A percentile compares a stretch with the other conserved stretches of the same genome.
Conservation (phyloP, 2,113 vertebrate genomes). For the Gnathochromis pfefferi region DNA sequence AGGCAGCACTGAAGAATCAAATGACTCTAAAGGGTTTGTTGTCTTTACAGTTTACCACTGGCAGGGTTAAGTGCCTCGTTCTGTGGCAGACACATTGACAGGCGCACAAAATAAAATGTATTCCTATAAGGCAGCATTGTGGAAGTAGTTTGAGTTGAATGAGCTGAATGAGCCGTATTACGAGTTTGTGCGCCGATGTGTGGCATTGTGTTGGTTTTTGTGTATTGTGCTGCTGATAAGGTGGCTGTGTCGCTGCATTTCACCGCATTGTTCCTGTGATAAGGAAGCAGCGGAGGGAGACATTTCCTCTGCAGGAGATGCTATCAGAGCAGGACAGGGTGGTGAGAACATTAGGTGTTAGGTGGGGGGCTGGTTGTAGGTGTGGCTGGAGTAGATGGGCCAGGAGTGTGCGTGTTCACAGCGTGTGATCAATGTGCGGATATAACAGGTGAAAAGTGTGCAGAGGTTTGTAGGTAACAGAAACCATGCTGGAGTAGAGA, state of each 20-base stretch:
- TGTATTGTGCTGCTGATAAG: constrained; percentile 26
- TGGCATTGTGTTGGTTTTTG: constrained; percentile 14
- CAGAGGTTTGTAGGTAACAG: neutral
- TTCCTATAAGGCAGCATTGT: neutral
- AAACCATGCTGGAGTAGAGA: neutral
- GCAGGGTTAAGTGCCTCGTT: neutral
- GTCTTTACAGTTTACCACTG: neutral
- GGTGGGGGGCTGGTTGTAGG: neutral
- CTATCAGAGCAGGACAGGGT: neutral
- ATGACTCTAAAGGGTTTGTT: neutral
- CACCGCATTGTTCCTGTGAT: constrained; percentile 31
- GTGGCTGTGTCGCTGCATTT: constrained; percentile 4
- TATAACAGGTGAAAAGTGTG: neutral
- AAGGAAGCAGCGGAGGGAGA: constrained; percentile 28
- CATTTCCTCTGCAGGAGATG: constrained; percentile 29
- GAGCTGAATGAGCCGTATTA: constrained; percentile 17
- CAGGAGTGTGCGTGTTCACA: neutral
- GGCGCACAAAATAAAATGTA: neutral
- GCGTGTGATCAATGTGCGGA: neutral
- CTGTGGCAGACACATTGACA: neutral
- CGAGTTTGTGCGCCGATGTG: neutral
- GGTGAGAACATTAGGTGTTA: neutral
- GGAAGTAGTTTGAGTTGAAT: neutral
- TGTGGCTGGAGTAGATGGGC: neutral
- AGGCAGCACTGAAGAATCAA: neutral